A percentile compares a stretch with the other conserved stretches of the same genome.
Evolutionary conservation across 2,113 vertebrate genomes (phyloP).

Genomic region (Tringa solitaria): DNA sequence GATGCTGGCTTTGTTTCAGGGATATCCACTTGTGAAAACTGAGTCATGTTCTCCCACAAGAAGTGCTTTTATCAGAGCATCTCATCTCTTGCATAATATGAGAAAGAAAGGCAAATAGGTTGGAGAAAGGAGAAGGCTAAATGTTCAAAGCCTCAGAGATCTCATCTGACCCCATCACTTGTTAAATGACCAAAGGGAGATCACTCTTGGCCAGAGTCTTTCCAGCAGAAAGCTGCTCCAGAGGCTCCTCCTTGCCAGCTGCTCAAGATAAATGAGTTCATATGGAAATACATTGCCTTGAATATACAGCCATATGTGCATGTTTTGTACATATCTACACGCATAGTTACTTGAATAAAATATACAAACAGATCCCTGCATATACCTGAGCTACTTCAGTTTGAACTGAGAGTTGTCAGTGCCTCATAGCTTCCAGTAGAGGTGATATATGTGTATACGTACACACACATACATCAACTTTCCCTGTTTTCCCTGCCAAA

Average conservation of each 20-base stretch:
- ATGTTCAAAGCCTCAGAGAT: slow-evolving; percentile 5
- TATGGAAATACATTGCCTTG: background rate
- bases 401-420: background rate
- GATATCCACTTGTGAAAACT: slow-evolving; percentile 7
- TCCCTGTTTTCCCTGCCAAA: background rate
- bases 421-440: background rate
- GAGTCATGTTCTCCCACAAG: background rate
- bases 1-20: background rate
- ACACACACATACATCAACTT: background rate
- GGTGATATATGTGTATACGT: background rate
- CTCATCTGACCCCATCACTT: background rate
- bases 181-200: background rate
- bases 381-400: background rate
- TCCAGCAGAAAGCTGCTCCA: background rate
- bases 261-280: background rate
- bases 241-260: background rate
- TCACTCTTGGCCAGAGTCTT: background rate
- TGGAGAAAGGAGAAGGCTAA: background rate
- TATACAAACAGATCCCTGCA: background rate
- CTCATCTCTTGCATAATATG: background rate
- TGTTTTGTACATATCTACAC: background rate
- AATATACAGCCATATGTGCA: background rate
- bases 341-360: background rate
- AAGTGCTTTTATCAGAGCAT: background rate
- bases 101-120: background rate